phyloP scores from a whole-genome alignment of 2,888 invertebrate species.

The Hydraecia micacea region DNA sequence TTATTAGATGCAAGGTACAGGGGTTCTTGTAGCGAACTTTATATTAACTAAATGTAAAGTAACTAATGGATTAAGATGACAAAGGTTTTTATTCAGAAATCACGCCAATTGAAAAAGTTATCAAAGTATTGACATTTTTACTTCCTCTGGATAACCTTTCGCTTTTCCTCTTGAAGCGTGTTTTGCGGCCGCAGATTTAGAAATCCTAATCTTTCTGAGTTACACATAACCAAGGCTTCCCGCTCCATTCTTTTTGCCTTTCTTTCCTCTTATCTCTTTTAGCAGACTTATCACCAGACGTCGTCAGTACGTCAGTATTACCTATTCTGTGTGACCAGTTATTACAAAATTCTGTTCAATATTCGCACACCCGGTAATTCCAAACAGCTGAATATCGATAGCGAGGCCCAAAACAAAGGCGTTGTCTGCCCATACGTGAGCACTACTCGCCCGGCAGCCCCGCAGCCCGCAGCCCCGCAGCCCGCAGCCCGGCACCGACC shows the following conservation, averaged over 20 bases:
- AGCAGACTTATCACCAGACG: not conserved
- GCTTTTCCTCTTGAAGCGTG: too few relatives aligned
- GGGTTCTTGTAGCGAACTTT: not conserved
- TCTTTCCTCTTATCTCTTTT: not conserved
- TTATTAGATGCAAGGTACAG: not conserved
- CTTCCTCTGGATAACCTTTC: not conserved
- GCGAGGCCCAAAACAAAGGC: conserved; percentile 29
- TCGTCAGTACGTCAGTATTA: not conserved
- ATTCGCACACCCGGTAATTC: not conserved
- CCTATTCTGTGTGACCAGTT: not conserved
- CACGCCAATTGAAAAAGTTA: not conserved
- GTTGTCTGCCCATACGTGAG: conserved; percentile 16
- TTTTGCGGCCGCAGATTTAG: not conserved
- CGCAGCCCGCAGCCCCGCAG: not conserved
- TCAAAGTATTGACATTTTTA: not conserved
- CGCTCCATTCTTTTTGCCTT: not conserved
- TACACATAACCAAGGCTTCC: not conserved
- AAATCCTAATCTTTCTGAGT: not conserved
- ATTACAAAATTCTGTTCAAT: not conserved
- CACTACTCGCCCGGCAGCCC: not conserved
- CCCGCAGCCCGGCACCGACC: conserved; percentile 12
- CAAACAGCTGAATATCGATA: conserved; percentile 14
- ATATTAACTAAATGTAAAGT: not conserved
- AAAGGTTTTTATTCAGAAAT: not conserved
- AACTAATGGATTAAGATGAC: not conserved